phyloP scores from a whole-genome alignment of 2,113 vertebrate genomes.

The Anoura caudifer region DNA sequence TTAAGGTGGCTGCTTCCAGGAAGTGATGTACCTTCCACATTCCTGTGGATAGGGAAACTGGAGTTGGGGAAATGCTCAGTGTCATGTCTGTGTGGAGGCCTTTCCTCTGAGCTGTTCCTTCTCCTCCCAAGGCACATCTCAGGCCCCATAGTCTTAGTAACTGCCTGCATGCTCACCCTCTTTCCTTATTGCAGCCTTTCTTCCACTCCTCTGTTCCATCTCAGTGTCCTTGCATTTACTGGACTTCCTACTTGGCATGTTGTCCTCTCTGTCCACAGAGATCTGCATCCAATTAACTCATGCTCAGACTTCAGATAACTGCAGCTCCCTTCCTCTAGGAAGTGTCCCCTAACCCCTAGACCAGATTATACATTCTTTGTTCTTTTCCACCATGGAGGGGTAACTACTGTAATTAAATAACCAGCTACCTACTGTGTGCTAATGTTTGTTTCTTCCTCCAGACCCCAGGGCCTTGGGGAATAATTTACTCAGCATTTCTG shows the following conservation, averaged over 20 bases:
- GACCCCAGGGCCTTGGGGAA: not conserved
- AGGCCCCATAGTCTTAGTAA: rapidly evolving
- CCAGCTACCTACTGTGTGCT: not conserved
- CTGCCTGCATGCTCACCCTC: not conserved
- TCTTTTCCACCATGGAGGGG: not conserved
- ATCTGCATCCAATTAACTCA: not conserved
- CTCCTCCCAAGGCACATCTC: not conserved
- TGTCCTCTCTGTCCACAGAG: not conserved
- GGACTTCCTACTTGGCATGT: not conserved
- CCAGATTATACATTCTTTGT: not conserved
- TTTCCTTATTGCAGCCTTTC: not conserved
- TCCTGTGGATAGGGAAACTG: not conserved
- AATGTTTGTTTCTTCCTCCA: not conserved
- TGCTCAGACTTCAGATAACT: not conserved
- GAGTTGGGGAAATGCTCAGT: not conserved
- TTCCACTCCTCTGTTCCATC: not conserved
- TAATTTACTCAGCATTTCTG: not conserved
- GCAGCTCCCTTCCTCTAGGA: not conserved
- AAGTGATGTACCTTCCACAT: not conserved
- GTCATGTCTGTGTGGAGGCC: not conserved
- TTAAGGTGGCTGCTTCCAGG: not conserved
- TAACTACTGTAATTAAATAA: not conserved
- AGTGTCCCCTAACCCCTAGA: not conserved
- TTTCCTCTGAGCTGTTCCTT: not conserved
- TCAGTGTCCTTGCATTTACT: not conserved